These are phyloP conservation scores for Porites lobata DNA, from an alignment of 92 coral and sea anemone genomes.

Conservation along the genomic window DNA sequence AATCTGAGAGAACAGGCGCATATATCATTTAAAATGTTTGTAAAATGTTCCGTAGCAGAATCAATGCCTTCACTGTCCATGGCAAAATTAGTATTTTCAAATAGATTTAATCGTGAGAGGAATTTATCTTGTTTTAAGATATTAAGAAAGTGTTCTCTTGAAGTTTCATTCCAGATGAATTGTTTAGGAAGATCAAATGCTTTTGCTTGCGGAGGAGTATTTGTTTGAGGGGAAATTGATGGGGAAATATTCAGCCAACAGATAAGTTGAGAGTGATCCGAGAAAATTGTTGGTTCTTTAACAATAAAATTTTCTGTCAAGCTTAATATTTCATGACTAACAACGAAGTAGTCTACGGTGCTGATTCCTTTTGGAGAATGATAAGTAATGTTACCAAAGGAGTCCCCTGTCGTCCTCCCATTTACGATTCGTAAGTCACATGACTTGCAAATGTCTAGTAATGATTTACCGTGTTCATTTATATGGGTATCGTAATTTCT, in stretches of 20 bases:
- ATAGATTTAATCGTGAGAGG: background rate
- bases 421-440: constrained; percentile 51
- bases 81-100: background rate
- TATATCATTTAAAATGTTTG: background rate
- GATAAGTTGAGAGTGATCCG: constrained; percentile 40
- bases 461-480: constrained; percentile 33
- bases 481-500: constrained; percentile 22
- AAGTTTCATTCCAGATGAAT: constrained; percentile 31
- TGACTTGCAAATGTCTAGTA: constrained; percentile 45
- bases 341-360: constrained; percentile 38
- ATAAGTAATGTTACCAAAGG: constrained; percentile 49
- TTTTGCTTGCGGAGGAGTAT: background rate
- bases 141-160: background rate
- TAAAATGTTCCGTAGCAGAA: constrained; percentile 5
- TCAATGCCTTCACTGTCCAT: background rate
- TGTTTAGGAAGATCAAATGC: constrained; percentile 26
- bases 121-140: background rate
- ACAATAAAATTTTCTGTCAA: constrained; percentile 21
- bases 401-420: constrained; percentile 55
- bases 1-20: background rate
- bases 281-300: constrained; percentile 10
- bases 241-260: constrained; percentile 22
- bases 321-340: constrained; percentile 33
- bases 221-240: background rate
- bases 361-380: constrained; percentile 44